A percentile compares a stretch with the other conserved stretches of the same genome.
Evolutionary conservation across 2,797 vertebrate genomes (phyloP).

Genomic region (Phoxinus dragarum): DNA sequence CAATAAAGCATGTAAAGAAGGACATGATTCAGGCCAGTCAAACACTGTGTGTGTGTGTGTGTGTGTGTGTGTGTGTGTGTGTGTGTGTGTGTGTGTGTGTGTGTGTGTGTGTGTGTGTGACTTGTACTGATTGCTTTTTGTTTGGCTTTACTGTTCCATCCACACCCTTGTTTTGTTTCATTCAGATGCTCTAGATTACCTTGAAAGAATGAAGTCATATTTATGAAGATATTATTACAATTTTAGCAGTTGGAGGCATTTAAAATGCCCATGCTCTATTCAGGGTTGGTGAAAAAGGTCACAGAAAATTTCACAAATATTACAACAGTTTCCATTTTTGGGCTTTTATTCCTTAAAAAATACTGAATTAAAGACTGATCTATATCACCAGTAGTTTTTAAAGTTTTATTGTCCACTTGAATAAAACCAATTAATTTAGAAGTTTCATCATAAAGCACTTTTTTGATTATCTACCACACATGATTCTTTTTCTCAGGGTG

Average conservation of each 20-base stretch:
- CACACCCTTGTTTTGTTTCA: constrained; percentile 23
- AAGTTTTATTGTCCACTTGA: not conserved
- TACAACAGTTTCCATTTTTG: not conserved
- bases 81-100: too few relatives aligned
- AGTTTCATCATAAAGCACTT: constrained; percentile 2
- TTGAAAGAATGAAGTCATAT: constrained; percentile 10
- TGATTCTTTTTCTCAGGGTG: constrained; percentile 83
- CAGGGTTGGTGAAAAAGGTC: constrained; percentile 8
- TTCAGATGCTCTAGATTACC: constrained; percentile 2
- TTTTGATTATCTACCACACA: not conserved
- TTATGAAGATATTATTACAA: not conserved
- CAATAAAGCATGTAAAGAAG: constrained; percentile 14
- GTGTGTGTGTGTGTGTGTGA: not conserved
- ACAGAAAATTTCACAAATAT: not conserved
- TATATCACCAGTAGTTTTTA: too few relatives aligned
- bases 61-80: too few relatives aligned
- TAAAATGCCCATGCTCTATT: not conserved
- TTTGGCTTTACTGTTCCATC: constrained; percentile 10
- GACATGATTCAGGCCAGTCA: not conserved
- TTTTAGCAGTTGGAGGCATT: not conserved
- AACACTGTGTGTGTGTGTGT: not conserved
- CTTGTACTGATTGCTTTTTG: constrained; percentile 1
- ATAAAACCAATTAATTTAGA: not conserved
- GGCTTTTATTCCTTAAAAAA: not conserved
- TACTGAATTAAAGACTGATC: too few relatives aligned